Base-by-base conservation (phyloP, 2,113 vertebrate genomes). In the Nanger granti region DNA sequence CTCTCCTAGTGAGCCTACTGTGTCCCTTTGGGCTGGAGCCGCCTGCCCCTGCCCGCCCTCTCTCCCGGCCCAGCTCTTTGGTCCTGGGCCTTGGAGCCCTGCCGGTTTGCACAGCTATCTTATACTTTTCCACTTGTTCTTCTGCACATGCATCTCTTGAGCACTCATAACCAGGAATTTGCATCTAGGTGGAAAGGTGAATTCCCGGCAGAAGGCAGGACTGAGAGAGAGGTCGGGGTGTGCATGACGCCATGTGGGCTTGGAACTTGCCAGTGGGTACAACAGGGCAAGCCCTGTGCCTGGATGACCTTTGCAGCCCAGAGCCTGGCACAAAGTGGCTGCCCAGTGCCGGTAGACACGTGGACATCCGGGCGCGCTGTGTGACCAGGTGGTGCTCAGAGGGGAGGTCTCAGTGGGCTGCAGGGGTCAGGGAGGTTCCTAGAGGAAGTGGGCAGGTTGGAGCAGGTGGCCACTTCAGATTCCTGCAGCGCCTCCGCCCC, bases 181-280 rank as follows among this genome's bases (percentile, higher is more conserved):
- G 15, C 84, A 5, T 79, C 76, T 12, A 14, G 29, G 11, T 28
- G 13, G 57, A 62, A 17, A 60, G 49, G 86, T 24, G n/a, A n/a
- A 83, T 49, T 31, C 54, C 6, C 13, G 13, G 7, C 44, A 55
- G 66, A 59, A 94, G 79, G 80, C 3, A 7, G 55, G 47, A 10
- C 15, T 3, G n/a, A 83, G n/a, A 28, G 60, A 37, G 73, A 31
- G 7, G 49, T 31, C 49, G 10, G 0, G 49, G 55, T 17, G 22
- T 26, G 20, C 4, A 0, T 8, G 62, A 12, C 2, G 13, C 82
- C 0, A 2, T 0, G 1, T 52, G 15, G 49, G 37, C n/a, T 1
- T 3, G 20, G 66, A 37, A 34, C 47, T 14, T 79, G 4, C 2
- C 1, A 5, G 54, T 4, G 2, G 8, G 8, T 5, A 54, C 73